phyloP scores from a whole-genome alignment of 2,797 vertebrate genomes.

The Myotis planiceps region DNA sequence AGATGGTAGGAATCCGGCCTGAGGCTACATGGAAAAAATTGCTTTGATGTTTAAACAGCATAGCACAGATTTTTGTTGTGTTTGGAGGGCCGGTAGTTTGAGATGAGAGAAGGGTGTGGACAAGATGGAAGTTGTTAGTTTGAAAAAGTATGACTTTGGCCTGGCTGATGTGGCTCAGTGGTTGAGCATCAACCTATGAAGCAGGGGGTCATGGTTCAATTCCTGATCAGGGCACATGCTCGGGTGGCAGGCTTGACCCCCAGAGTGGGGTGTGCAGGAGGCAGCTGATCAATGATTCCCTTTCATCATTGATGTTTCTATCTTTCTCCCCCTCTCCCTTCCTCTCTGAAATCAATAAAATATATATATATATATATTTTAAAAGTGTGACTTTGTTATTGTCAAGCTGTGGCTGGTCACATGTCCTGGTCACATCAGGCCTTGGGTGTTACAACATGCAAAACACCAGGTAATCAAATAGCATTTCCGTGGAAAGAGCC shows the following conservation, averaged over 20 bases:
- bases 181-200: no score
- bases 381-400: background rate
- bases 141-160: background rate
- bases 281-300: no score
- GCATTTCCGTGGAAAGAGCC: slow-evolving; percentile 72
- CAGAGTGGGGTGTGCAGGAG: no score
- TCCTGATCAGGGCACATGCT: no score
- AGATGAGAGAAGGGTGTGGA: background rate
- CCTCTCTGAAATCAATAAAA: no score
- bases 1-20: background rate
- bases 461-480: slow-evolving; percentile 70
- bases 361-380: background rate
- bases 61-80: background rate
- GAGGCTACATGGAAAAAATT: background rate
- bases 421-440: slow-evolving; percentile 17
- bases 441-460: slow-evolving; percentile 67
- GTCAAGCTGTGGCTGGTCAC: background rate
- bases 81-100: background rate
- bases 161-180: no score
- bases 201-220: no score
- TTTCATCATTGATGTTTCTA: no score
- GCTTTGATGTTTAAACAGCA: background rate
- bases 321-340: no score
- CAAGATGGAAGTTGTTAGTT: background rate
- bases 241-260: no score